Conservation (phyloP, 2,113 vertebrate species). For the Hirundichthys speculiger region DNA sequence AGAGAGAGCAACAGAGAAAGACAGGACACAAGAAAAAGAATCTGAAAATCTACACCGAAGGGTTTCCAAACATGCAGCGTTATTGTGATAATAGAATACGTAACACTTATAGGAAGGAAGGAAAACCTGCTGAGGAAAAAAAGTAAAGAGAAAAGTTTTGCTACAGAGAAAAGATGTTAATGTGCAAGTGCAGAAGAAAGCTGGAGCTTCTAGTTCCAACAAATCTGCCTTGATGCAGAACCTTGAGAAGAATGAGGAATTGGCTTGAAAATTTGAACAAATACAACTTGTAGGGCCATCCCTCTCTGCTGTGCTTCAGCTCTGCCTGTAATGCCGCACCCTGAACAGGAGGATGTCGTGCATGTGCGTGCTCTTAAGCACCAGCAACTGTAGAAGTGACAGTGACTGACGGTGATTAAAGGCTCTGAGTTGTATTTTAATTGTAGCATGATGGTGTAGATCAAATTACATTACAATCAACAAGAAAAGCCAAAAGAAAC, state of each 20-base stretch:
- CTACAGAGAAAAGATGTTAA: constrained; percentile 53
- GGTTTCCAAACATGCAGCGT: constrained; percentile 3
- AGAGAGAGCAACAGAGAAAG: constrained; percentile 69
- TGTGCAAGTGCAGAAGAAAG: constrained; percentile 33
- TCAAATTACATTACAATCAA: no score
- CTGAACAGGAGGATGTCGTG: background rate
- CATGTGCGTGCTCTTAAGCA: background rate
- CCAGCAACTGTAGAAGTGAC: background rate
- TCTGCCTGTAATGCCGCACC: background rate
- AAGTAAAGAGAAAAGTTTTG: constrained; percentile 26
- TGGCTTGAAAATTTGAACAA: background rate
- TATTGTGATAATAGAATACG: constrained; percentile 8
- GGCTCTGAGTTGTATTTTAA: no score
- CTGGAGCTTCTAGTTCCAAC: constrained; percentile 4
- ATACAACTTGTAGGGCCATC: background rate
- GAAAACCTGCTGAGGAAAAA: constrained; percentile 51
- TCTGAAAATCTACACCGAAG: constrained; percentile 64
- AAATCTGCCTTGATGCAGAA: background rate
- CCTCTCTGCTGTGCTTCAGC: constrained; percentile 5
- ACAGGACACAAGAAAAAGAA: constrained; percentile 49
- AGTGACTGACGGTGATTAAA: no score
- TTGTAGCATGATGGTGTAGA: no score
- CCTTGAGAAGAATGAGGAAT: background rate
- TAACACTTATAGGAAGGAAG: constrained; percentile 5
- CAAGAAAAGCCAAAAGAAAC: no score